A percentile compares a stretch with the other conserved stretches of the same genome.
Evolutionary conservation across 30 jellyfish, hydroid and myxozoan genomes (phyloP).

Genomic region (Hydractinia symbiolongicarpus): DNA sequence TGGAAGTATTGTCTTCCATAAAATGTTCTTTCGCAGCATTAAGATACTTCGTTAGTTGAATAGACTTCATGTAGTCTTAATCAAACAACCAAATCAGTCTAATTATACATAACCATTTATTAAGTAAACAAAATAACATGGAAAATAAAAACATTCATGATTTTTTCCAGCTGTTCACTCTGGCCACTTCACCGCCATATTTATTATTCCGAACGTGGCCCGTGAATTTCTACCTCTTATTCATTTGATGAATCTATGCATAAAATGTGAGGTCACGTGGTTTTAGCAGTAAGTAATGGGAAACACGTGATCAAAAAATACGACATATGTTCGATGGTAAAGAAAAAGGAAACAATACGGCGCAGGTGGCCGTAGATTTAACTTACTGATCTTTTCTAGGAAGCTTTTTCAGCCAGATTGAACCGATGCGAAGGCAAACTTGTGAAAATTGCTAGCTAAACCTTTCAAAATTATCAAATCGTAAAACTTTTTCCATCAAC

Average conservation of each 20-base stretch:
- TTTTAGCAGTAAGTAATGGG: neutral
- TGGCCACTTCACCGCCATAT: conserved; percentile 21
- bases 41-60: conserved; percentile 4
- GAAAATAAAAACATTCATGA: too few species aligned
- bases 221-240: neutral
- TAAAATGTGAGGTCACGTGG: neutral
- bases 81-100: neutral
- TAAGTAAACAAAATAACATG: too few species aligned
- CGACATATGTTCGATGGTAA: neutral
- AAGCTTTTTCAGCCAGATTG: too few species aligned
- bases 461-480: too few species aligned
- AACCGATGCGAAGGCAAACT: too few species aligned
- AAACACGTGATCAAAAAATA: neutral
- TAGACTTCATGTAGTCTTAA: neutral
- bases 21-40: conserved; percentile 9
- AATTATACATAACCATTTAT: too few species aligned
- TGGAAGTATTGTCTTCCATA: conserved; percentile 15
- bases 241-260: neutral
- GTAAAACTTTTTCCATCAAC: too few species aligned
- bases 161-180: conserved; percentile 15
- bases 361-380: conserved; percentile 7
- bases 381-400: neutral
- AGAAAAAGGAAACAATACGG: conserved; percentile 1
- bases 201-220: conserved; percentile 16
- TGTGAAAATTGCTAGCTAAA: too few species aligned